Evolutionary conservation across 2,797 vertebrate genomes (phyloP), one percentile per base, ranked within the genome.

Genomic region (Hyperoplus immaculatus): DNA sequence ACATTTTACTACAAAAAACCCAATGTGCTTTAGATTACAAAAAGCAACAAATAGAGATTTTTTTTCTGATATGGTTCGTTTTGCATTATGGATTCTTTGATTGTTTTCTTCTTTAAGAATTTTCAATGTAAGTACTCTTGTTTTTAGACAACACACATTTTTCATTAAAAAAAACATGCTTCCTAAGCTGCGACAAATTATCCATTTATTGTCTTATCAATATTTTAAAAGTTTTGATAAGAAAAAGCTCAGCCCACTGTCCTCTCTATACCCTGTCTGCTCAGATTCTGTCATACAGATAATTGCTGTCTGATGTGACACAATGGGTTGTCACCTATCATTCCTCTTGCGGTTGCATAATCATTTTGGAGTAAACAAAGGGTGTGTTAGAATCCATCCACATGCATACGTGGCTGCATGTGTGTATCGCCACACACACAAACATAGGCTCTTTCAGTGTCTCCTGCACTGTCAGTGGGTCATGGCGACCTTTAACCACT

Each of bases 331-430:
- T 57, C 6, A 3, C 10, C 72, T 57, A 38, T 66, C 69, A 69
- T 39, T 58, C 53, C 36, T 59, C 47, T 29, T 62, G 50, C 12
- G 29, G 43, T 50, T 75, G 50, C 69, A 56, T 75, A 75, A 74
- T 83, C 6, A 38, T 61, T 78, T 7, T 78, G 75, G 36, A 72
- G 78, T 60, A 86, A 88, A 85, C 76, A 69, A 47, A 78, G 69
- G 84, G 62, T 57, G 77, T 88, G 88, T 78, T 73, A 55, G 39
- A 54, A 69, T 67, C 38, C 29, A 47, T 71, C 62, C 46, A 10
- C 75, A 59, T 71, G 84, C 68, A 75, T 82, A 86, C 82, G 88
- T 89, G 82, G 91, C 86, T 81, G 67, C 16, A 10, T 73, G 64
- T 78, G 72, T 69, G 56, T 42, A 3, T 9, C 14, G 53, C 46